Conservation (phyloP, 2,113 vertebrate species). For the Triplophysa siluroides region DNA sequence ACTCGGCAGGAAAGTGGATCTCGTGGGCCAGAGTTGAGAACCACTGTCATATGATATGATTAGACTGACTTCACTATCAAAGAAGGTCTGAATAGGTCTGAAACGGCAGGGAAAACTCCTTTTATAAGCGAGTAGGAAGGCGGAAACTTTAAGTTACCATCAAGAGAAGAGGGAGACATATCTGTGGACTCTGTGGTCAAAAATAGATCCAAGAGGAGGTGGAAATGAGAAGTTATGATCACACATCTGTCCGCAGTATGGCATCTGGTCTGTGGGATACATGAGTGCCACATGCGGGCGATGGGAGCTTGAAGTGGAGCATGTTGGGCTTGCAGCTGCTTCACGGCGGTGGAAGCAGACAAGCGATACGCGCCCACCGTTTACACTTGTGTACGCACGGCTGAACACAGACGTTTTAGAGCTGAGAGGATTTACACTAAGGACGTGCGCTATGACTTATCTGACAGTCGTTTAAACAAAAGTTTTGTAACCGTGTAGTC, state of each 20-base stretch:
- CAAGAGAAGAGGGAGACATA: neutral
- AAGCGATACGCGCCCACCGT: neutral
- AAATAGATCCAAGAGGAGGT: constrained; percentile 20
- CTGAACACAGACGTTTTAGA: constrained; percentile 12
- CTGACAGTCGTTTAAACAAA: too few species aligned
- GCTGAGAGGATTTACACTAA: constrained; percentile 13
- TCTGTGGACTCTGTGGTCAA: constrained; percentile 1
- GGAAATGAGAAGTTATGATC: constrained; percentile 23
- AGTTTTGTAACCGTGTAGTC: too few species aligned
- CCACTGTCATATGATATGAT: too few species aligned
- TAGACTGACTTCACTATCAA: neutral
- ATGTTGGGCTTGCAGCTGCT: constrained; percentile 27
- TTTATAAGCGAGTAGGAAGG: neutral
- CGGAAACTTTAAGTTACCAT: constrained; percentile 22
- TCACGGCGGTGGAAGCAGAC: neutral
- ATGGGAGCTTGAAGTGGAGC: neutral
- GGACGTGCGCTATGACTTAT: too few species aligned
- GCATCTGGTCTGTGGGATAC: constrained; percentile 11
- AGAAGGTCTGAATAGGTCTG: neutral
- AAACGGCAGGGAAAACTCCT: neutral
- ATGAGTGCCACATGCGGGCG: neutral
- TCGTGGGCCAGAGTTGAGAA: too few species aligned
- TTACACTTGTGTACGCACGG: neutral
- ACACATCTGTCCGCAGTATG: constrained; percentile 27
- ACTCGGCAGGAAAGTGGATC: too few species aligned